Percentiles rank a stretch among this genome's conserved stretches.
Conservation (phyloP, 2,113 vertebrate species). For the Podarcis muralis region DNA sequence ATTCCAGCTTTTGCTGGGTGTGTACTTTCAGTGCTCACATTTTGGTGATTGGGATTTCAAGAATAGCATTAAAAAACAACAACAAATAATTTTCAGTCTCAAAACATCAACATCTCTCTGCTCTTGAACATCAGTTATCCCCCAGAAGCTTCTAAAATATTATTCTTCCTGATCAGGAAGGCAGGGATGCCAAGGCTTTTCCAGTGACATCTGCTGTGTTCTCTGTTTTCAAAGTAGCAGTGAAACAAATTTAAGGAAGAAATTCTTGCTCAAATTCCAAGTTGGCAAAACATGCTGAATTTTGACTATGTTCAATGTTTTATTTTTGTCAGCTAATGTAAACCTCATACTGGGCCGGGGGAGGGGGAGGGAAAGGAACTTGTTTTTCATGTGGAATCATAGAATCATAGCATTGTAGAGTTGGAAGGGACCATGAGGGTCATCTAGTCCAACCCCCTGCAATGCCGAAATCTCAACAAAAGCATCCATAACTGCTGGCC, state of each 20-base stretch:
- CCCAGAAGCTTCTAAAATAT: constrained; percentile 13
- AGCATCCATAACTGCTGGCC: too few relatives aligned
- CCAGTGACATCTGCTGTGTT: constrained; percentile 12
- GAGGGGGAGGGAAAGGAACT: neutral
- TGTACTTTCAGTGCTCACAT: neutral
- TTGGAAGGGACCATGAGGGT: too few relatives aligned
- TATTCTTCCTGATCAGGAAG: constrained; percentile 7
- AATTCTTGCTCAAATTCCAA: constrained; percentile 5
- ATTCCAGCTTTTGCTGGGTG: neutral
- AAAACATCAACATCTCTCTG: neutral
- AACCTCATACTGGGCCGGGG: neutral
- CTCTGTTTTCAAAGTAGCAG: neutral
- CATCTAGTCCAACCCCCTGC: too few relatives aligned
- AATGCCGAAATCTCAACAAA: too few relatives aligned
- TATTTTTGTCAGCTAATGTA: neutral
- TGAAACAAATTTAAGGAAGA: constrained; percentile 6
- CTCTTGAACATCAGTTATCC: neutral
- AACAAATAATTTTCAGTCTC: neutral
- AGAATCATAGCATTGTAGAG: too few relatives aligned
- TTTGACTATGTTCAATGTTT: neutral
- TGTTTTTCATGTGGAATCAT: neutral
- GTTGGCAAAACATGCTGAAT: constrained; percentile 6
- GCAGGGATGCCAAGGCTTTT: neutral
- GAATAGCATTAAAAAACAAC: neutral
- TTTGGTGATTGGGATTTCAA: neutral